Conservation (phyloP, 2,113 vertebrate genomes). For the Phalacrocorax brasilianus region DNA sequence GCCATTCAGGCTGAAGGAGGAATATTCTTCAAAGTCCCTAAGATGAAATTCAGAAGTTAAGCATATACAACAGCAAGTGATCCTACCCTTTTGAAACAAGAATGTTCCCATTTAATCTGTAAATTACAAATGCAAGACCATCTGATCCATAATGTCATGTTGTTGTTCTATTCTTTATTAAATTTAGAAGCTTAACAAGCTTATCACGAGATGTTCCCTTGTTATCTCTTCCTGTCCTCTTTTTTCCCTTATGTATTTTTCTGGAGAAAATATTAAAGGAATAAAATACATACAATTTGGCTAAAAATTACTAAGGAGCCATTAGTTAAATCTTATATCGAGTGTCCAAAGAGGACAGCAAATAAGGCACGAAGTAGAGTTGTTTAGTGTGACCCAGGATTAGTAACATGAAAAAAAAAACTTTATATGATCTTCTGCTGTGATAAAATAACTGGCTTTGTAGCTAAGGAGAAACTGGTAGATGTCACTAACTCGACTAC, state of each 20-base stretch:
- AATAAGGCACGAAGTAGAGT: background rate
- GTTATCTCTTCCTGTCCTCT: background rate
- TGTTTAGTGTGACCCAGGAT: background rate
- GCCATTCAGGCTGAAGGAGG: background rate
- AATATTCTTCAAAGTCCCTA: background rate
- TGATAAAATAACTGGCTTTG: background rate
- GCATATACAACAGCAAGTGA: background rate
- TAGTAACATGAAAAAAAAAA: background rate
- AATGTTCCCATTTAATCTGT: background rate
- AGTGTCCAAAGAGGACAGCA: background rate
- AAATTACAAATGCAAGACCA: slow-evolving; percentile 6
- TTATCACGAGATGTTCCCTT: slow-evolving; percentile 2
- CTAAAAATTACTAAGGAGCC: background rate
- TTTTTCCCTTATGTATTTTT: background rate
- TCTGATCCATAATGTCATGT: background rate
- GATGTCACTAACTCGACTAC: background rate
- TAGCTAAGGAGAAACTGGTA: background rate
- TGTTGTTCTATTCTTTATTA: slow-evolving; percentile 18
- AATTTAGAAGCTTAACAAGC: slow-evolving; percentile 11
- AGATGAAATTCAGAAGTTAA: background rate
- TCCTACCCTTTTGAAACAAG: background rate
- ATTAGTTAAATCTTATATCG: background rate
- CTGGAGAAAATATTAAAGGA: slow-evolving; percentile 4
- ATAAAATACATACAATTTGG: background rate
- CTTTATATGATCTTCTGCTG: background rate